A percentile compares a stretch with the other conserved stretches of the same genome.
phyloP scores from a whole-genome alignment of 2,797 vertebrate species.

The Phataginus tetradactyla region DNA sequence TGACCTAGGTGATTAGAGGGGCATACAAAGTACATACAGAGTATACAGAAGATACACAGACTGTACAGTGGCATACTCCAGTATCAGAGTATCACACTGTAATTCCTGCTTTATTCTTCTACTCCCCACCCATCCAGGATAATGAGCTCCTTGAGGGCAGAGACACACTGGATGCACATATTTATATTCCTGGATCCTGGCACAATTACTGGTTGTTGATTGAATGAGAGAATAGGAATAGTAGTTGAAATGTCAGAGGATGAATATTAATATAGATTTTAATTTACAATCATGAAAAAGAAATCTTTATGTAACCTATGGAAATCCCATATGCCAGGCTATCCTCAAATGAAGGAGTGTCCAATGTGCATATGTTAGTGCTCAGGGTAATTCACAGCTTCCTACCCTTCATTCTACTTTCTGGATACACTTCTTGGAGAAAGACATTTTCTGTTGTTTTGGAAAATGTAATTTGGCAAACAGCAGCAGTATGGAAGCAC shows the following conservation, averaged over 20 bases:
- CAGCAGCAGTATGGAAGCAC: neutral
- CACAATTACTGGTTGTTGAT: neutral
- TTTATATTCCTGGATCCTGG: neutral
- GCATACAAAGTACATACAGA: too few species aligned
- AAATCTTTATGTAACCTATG: neutral
- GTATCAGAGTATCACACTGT: neutral
- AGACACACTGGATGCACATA: neutral
- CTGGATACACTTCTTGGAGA: neutral
- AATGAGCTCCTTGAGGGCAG: neutral
- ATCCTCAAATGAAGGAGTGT: neutral
- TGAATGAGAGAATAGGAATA: neutral
- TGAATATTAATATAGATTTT: neutral
- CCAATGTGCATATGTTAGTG: neutral
- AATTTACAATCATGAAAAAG: neutral
- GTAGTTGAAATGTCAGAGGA: conserved; percentile 26
- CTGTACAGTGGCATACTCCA: neutral
- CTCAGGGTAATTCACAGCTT: neutral
- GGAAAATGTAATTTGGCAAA: neutral
- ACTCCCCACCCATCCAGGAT: neutral
- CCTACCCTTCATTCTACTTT: neutral
- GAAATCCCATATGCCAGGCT: neutral
- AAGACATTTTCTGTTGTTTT: neutral
- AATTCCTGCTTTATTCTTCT: neutral
- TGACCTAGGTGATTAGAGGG: neutral
- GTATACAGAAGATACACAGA: neutral